Conservation (phyloP, 1,140 invertebrate genomes). For the Plodia interpunctella region DNA sequence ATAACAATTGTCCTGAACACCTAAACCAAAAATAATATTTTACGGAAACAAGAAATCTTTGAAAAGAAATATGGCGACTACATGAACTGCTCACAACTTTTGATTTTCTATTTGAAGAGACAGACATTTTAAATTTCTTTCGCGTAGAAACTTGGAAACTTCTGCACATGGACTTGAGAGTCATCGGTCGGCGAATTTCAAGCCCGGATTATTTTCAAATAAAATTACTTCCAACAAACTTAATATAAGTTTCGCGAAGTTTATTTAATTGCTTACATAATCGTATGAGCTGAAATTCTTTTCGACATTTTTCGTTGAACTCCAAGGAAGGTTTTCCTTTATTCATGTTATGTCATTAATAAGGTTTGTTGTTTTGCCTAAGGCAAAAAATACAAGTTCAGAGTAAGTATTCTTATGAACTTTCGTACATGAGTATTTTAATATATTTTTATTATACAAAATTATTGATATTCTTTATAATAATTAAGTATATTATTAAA, state of each 20-base stretch:
- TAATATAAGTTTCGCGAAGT: background rate
- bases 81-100: background rate
- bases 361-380: too few relatives aligned
- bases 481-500: too few relatives aligned
- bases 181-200: conserved; percentile 1
- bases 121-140: conserved; percentile 6
- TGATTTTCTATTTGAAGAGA: conserved; percentile 1
- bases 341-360: too few relatives aligned
- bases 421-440: too few relatives aligned
- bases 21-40: too few relatives aligned
- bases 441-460: too few relatives aligned
- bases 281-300: background rate
- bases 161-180: background rate
- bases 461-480: too few relatives aligned
- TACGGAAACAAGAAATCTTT: background rate
- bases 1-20: too few relatives aligned
- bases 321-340: too few relatives aligned
- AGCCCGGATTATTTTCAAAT: conserved; percentile 5
- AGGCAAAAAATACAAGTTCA: too few relatives aligned
- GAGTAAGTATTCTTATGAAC: too few relatives aligned
- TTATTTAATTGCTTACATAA: conserved; percentile 5
- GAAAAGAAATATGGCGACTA: background rate
- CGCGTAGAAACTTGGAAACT: background rate
- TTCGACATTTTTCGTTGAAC: background rate
- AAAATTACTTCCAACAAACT: background rate